A percentile compares a stretch with the other conserved stretches of the same genome.
Conservation (phyloP, 2,888 invertebrate genomes). For the Drosophila planitibia region DNA sequence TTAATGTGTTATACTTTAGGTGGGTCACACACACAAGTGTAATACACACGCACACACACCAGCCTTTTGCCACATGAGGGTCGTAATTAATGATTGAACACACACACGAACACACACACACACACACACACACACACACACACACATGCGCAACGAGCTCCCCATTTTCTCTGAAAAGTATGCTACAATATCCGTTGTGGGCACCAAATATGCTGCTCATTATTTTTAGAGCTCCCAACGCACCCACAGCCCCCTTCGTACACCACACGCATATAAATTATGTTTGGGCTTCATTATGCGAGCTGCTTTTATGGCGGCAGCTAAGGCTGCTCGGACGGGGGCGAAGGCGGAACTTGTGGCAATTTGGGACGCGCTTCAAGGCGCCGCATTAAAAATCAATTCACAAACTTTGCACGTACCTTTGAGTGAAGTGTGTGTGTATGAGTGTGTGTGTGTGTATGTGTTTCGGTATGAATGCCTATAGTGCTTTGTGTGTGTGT, state of each 20-base stretch:
- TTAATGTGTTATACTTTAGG: slow-evolving; percentile 71
- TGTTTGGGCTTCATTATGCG: slow-evolving; percentile 75
- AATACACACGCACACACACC: slow-evolving; percentile 17
- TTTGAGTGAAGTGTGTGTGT: slow-evolving; percentile 40
- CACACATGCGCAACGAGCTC: background rate
- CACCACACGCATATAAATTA: slow-evolving; percentile 65
- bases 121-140: background rate
- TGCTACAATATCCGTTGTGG: slow-evolving; percentile 68
- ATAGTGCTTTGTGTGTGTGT: background rate
- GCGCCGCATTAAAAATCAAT: slow-evolving; percentile 78
- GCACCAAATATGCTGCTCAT: slow-evolving; percentile 77
- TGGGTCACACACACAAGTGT: slow-evolving; percentile 26
- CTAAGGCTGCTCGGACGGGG: background rate
- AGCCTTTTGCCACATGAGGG: slow-evolving; percentile 11
- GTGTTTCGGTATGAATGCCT: background rate
- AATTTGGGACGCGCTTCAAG: slow-evolving; percentile 52
- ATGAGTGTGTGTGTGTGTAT: background rate
- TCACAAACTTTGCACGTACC: slow-evolving; percentile 75
- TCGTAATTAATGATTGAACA: slow-evolving; percentile 74
- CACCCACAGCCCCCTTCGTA: slow-evolving; percentile 20
- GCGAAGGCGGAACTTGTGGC: slow-evolving; percentile 7
- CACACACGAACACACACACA: slow-evolving; percentile 23
- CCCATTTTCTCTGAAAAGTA: slow-evolving; percentile 51
- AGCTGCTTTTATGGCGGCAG: slow-evolving; percentile 40
- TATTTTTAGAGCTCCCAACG: slow-evolving; percentile 65